Evolutionary conservation across 2,797 vertebrate species (phyloP).

Genomic region (Rallus crepitans): DNA sequence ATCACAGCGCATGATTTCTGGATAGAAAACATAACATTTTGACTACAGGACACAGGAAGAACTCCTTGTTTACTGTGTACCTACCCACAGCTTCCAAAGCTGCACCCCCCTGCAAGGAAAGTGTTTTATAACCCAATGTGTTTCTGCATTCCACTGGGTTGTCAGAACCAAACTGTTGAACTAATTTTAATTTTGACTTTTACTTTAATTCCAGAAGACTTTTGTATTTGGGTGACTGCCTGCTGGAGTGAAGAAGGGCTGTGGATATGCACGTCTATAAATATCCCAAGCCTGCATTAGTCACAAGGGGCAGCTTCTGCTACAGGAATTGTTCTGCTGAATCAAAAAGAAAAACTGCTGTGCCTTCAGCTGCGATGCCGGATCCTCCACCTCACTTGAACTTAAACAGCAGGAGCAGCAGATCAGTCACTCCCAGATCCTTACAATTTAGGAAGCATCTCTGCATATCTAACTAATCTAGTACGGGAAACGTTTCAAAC

Average conservation of each 20-base stretch:
- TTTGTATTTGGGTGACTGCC: constrained; percentile 64
- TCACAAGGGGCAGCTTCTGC: constrained; percentile 67
- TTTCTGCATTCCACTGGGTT: constrained; percentile 8
- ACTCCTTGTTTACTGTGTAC: neutral
- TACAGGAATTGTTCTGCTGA: constrained; percentile 66
- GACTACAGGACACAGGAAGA: neutral
- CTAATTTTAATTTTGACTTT: constrained; percentile 37
- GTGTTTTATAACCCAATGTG: neutral
- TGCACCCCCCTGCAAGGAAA: neutral
- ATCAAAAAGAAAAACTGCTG: constrained; percentile 44
- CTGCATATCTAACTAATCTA: constrained; percentile 56
- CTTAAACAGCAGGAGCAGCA: constrained; percentile 24
- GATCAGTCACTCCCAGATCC: constrained; percentile 27
- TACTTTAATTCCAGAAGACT: constrained; percentile 61
- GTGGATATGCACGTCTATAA: constrained; percentile 62
- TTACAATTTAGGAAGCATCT: constrained; percentile 35
- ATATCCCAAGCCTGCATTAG: constrained; percentile 65
- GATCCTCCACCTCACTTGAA: constrained; percentile 60
- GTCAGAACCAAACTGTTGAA: constrained; percentile 49
- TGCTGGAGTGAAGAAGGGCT: constrained; percentile 63
- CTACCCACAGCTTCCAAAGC: neutral
- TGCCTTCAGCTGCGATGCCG: constrained; percentile 15
- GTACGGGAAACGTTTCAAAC: constrained; percentile 41
- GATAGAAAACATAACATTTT: neutral
- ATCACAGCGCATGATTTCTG: neutral